Evolutionary conservation across 2,888 invertebrate species (phyloP), one percentile per base, ranked within the genome.

Genomic region (Mesorhabditis belari): DNA sequence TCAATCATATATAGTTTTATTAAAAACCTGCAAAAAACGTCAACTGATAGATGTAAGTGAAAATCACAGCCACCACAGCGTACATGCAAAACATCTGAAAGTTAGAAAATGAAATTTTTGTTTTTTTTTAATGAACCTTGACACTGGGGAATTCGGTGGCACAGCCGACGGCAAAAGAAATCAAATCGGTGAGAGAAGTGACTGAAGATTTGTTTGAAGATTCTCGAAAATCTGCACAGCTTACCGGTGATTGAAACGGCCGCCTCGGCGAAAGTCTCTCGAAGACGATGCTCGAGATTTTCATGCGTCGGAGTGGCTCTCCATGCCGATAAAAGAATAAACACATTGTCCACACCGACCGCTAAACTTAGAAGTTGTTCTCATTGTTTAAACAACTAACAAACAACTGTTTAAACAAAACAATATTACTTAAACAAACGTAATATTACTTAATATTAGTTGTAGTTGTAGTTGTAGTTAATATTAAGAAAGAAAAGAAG

Each of bases 301-400:
- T 63, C 67, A n/a, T 65, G 64, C 0, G 77, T 63, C 12, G 90
- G 88, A 0, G 92, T 92, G 57, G 92, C 86, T 63, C 93, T 85
- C 93, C 93, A 93, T 0, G 92, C 92, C 1, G 92, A 92, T 77
- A 94, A 83, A 89, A 94, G 90, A 19, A 94, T 93, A 81, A 94
- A 94, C 0, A 92, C 92, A 81, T 93, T 93, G 81, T 94, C 93
- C 66, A 93, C 92, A 64, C 93, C 93, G 77, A 94, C 92, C 79
- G 92, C 93, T 93, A 82, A 26, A 83, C 62, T 29, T 54, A 4
- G 26, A n/a, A 44, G 21, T 25, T 21, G 17, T 26, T 54, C 24
- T 21, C 12, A 51, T 12, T 44, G 12, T 44, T 25, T 17, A 24
- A 21, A 55, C 24, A 24, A 55, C n/a, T n/a, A 24, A 9, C n/a